Evolutionary conservation across 2,888 invertebrate genomes (phyloP), one percentile per base, ranked within the genome.

Genomic region (Seira musarum): DNA sequence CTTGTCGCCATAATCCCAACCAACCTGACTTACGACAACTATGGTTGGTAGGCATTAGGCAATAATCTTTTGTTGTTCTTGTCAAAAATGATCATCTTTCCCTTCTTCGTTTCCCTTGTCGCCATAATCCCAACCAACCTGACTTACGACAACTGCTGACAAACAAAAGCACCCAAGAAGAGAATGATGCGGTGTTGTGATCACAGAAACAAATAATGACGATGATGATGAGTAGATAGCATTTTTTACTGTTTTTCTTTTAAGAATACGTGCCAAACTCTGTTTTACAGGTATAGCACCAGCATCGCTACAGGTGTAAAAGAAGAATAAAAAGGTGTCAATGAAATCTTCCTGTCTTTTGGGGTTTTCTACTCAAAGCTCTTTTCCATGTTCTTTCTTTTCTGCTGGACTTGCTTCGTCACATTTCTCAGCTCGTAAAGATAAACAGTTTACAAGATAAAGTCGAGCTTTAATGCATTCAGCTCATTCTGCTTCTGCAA

Each of bases 401-500:
- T 10, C 46, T 30, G 30, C 30, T 30, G 30, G 30, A 30, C 75
- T n/a, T 75, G 75, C 68, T 53, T 64, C 71, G 65, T 49, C 67
- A 71, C 57, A 65, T 65, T 77, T 77, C 65, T 77, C 71, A 66
- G 71, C 71, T 78, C 78, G 78, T 78, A 78, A 78, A 78, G 78
- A 78, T 78, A 78, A 71, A 71, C 53, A 78, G 66, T 19, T 78
- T 30, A 71, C 71, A 66, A 69, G 71, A 66, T 30, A 71, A 78
- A 78, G 66, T 61, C 66, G 78, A 78, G 78, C 78, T 67, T 78
- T 71, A 49, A 77, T 70, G 77, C 65, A 5, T 30, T 30, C 30
- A 5, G 30, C 8, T 30, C 30, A 30, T 30, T 30, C 30, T 30
- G 30, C 30, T 30, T 30, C 30, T 30, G 30, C 8, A n/a, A n/a